Conservation (phyloP, 37 sponge, comb jelly and placozoan species). For the Lycopodina hypogea region DNA sequence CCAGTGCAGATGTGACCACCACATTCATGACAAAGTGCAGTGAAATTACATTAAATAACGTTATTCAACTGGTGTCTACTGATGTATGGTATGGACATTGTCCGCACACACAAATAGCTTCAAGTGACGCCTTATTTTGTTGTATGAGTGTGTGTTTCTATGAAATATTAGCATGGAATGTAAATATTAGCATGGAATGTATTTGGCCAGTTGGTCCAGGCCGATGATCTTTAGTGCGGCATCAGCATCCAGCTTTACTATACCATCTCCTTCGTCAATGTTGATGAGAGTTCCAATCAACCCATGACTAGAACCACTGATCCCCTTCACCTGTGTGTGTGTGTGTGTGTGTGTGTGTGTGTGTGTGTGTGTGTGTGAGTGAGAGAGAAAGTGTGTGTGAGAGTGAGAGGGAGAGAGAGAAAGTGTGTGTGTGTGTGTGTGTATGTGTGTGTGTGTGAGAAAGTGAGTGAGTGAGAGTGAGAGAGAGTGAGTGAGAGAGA, state of each 20-base stretch:
- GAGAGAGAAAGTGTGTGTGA: too few species aligned
- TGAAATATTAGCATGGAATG: not conserved
- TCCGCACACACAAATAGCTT: too few species aligned
- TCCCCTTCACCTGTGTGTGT: conserved; percentile 59
- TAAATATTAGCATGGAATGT: conserved; percentile 20
- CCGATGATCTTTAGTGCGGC: conserved; percentile 77
- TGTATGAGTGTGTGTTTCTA: too few species aligned
- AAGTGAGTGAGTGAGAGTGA: too few species aligned
- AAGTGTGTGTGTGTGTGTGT: too few species aligned
- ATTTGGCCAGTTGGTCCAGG: conserved; percentile 78
- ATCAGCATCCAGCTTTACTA: conserved; percentile 79
- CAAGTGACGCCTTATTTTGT: too few species aligned
- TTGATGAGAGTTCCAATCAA: conserved; percentile 79
- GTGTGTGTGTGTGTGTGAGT: not conserved
- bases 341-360: not conserved
- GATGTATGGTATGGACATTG: too few species aligned
- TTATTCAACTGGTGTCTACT: too few species aligned
- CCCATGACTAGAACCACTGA: conserved; percentile 67
- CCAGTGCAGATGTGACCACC: conserved; percentile 1
- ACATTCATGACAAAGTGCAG: too few species aligned
- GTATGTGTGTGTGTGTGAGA: too few species aligned
- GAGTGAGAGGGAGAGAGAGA: conserved; percentile 6
- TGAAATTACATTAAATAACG: too few species aligned
- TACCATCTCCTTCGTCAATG: conserved; percentile 92
- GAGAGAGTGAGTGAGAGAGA: too few species aligned